These are phyloP conservation scores for Halictus ligatus DNA, from an alignment of 2,888 invertebrate genomes.

Conservation along the genomic window DNA sequence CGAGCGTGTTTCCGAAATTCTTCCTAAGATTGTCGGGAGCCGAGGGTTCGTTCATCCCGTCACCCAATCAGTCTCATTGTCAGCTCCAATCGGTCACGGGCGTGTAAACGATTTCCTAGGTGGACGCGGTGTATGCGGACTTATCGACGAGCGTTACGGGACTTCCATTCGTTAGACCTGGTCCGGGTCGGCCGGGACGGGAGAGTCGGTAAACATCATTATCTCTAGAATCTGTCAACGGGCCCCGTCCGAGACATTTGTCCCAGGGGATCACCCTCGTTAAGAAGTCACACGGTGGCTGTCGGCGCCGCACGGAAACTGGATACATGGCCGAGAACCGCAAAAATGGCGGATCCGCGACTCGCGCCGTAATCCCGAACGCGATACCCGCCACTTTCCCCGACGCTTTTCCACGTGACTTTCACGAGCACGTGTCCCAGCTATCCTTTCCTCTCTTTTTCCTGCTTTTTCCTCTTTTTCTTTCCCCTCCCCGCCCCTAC, in stretches of 20 bases:
- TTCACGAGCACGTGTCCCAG: conserved; percentile 41
- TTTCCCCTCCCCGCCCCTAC: not conserved
- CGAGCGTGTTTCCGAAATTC: not conserved
- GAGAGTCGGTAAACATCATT: conserved; percentile 67
- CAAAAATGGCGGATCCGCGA: conserved; percentile 43
- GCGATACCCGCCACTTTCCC: conserved; percentile 50
- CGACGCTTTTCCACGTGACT: conserved; percentile 50
- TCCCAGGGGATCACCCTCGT: conserved; percentile 65
- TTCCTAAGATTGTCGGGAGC: not conserved
- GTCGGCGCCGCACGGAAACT: conserved; percentile 23
- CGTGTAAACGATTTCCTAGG: conserved; percentile 12
- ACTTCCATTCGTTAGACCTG: conserved; percentile 40
- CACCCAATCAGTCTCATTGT: conserved; percentile 32
- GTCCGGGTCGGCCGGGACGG: conserved; percentile 14
- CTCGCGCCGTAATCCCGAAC: conserved; percentile 49
- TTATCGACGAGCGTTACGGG: conserved; percentile 56
- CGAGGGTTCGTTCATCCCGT: conserved; percentile 12
- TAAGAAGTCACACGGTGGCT: conserved; percentile 53
- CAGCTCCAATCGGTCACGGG: conserved; percentile 23
- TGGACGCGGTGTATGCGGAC: conserved; percentile 37
- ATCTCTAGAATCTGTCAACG: conserved; percentile 63
- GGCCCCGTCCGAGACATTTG: conserved; percentile 50
- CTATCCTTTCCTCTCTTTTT: conserved; percentile 7
- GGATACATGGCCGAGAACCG: conserved; percentile 18
- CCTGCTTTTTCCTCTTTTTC: not conserved